Conservation (phyloP, 2,888 invertebrate genomes). For the Drosophila niveifrons region DNA sequence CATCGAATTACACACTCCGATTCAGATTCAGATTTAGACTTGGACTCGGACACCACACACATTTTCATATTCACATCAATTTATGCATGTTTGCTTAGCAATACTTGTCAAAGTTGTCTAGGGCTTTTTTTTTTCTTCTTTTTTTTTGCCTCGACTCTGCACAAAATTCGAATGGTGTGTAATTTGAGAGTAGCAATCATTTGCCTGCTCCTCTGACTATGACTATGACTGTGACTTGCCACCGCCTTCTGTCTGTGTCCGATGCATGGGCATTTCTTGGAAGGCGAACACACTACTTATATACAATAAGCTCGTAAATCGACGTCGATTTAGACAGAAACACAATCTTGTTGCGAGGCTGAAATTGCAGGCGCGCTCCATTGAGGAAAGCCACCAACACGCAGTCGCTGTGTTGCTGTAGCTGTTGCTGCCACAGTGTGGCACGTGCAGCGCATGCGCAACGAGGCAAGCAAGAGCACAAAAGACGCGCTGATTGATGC, state of each 20-base stretch:
- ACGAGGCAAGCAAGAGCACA: conserved; percentile 27
- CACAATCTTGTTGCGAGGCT: conserved; percentile 59
- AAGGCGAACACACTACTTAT: conserved; percentile 51
- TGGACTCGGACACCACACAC: conserved; percentile 1
- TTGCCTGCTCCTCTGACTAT: conserved; percentile 30
- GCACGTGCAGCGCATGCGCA: conserved; percentile 74
- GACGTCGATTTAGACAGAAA: conserved; percentile 75
- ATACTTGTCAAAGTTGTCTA: conserved; percentile 82
- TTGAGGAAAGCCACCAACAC: conserved; percentile 74
- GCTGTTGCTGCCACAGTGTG: conserved; percentile 36
- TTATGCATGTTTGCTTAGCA: conserved; percentile 80
- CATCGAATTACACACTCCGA: conserved; percentile 47
- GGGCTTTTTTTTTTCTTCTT: conserved; percentile 43
- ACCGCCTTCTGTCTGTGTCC: not conserved
- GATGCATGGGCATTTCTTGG: conserved; percentile 59
- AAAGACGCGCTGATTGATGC: conserved; percentile 69
- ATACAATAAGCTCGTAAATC: conserved; percentile 76
- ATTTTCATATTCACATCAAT: conserved; percentile 54
- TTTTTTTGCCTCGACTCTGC: conserved; percentile 24
- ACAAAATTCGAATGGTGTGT: conserved; percentile 69
- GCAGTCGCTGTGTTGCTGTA: conserved; percentile 33
- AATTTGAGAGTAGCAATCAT: conserved; percentile 73
- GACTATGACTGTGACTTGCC: not conserved
- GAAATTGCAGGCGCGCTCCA: conserved; percentile 62
- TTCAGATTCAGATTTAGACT: conserved; percentile 7